These are phyloP conservation scores for Dione vanillae DNA, from an alignment of 2,888 invertebrate genomes.

Conservation along the genomic window DNA sequence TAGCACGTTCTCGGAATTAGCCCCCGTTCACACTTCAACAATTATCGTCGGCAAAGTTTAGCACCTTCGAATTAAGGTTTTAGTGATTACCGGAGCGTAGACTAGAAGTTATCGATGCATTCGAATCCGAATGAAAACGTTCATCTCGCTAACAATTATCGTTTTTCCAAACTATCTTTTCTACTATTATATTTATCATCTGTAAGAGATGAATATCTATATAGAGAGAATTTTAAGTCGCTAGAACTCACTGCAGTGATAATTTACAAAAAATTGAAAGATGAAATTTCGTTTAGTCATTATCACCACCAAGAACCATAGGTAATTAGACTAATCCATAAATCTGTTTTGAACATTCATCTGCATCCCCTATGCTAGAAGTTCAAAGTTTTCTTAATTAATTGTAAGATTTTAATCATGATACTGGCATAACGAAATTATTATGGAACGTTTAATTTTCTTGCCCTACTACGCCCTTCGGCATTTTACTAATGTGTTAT, in stretches of 20 bases:
- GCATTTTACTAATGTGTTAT: slow-evolving; percentile 79
- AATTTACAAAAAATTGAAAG: too few relatives aligned
- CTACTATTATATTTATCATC: neutral
- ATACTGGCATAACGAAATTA: slow-evolving; percentile 78
- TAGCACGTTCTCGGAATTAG: slow-evolving; percentile 45
- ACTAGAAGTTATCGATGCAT: slow-evolving; percentile 50
- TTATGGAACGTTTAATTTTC: slow-evolving; percentile 82
- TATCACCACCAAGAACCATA: neutral
- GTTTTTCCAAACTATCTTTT: neutral
- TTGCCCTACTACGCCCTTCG: slow-evolving; percentile 69
- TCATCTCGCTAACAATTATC: slow-evolving; percentile 29
- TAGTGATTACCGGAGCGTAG: slow-evolving; percentile 63
- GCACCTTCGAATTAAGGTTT: slow-evolving; percentile 63
- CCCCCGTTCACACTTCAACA: slow-evolving; percentile 69
- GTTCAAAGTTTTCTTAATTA: slow-evolving; percentile 78
- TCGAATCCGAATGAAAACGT: slow-evolving; percentile 50
- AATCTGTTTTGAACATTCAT: slow-evolving; percentile 58
- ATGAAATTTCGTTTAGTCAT: too few relatives aligned
- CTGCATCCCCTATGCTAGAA: slow-evolving; percentile 52
- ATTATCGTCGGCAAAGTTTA: slow-evolving; percentile 74
- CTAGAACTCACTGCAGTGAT: too few relatives aligned
- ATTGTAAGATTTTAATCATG: slow-evolving; percentile 82
- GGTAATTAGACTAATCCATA: neutral
- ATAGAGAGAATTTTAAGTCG: neutral
- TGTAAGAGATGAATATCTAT: neutral